These are phyloP conservation scores for Caradrina clavipalpis DNA, from an alignment of 2,888 invertebrate genomes.

Conservation along the genomic window DNA sequence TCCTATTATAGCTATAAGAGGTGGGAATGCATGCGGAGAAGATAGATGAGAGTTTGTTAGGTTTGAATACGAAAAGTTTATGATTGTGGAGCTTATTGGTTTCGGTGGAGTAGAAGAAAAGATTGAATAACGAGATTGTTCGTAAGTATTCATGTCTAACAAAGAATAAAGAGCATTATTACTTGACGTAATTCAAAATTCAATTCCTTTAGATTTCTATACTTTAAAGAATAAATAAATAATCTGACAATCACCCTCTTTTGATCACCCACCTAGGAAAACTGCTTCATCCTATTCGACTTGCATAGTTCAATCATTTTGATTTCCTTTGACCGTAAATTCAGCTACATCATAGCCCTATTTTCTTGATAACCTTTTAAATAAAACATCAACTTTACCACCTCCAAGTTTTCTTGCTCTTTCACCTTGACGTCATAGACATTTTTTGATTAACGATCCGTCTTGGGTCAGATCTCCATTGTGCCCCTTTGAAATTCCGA, in stretches of 20 bases:
- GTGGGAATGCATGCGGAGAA: slow-evolving; percentile 12
- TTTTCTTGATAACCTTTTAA: slow-evolving; percentile 37
- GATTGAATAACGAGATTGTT: not conserved
- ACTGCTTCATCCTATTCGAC: not conserved
- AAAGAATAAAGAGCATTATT: not conserved
- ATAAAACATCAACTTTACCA: slow-evolving; percentile 45
- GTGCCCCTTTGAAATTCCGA: slow-evolving; percentile 87
- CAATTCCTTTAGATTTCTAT: too few species aligned
- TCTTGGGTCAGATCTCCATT: slow-evolving; percentile 85
- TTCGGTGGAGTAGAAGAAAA: not conserved
- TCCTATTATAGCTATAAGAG: slow-evolving; percentile 37
- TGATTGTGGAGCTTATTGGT: not conserved
- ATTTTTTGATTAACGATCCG: slow-evolving; percentile 87
- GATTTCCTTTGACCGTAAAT: slow-evolving; percentile 1
- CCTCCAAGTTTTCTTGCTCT: slow-evolving; percentile 68
- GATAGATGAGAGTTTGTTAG: slow-evolving; percentile 9
- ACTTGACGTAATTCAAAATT: too few species aligned
- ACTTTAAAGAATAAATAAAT: too few species aligned
- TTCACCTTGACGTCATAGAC: slow-evolving; percentile 82
- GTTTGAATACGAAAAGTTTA: not conserved
- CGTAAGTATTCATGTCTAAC: not conserved
- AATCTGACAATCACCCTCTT: not conserved
- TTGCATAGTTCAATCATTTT: not conserved
- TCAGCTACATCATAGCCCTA: slow-evolving; percentile 10
- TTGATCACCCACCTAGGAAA: not conserved